phyloP scores from a whole-genome alignment of 2,113 vertebrate species.

The Acrocephalus kingi region DNA sequence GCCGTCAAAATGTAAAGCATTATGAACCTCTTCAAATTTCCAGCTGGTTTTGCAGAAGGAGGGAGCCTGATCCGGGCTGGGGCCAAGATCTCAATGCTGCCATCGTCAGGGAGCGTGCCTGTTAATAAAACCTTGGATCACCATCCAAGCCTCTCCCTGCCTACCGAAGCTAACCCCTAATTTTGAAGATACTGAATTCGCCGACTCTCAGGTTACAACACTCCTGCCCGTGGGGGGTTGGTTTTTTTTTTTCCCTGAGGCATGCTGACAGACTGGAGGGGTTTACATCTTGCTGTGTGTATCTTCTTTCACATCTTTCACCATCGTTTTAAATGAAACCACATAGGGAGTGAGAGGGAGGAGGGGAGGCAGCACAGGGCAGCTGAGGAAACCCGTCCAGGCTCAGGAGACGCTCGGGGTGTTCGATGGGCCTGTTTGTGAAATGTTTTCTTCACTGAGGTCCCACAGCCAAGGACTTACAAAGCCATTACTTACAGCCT shows the following conservation, averaged over 20 bases:
- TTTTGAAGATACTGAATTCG: neutral
- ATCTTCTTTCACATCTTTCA: constrained; percentile 61
- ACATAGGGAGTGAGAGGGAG: neutral
- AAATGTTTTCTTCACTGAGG: neutral
- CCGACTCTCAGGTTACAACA: neutral
- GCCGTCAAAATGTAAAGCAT: neutral
- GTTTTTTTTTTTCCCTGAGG: neutral
- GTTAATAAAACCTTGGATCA: neutral
- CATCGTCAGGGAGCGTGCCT: neutral
- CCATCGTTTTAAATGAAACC: neutral
- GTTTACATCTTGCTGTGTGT: neutral
- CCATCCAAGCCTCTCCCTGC: neutral
- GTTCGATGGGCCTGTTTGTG: accelerated
- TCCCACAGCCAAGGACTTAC: neutral
- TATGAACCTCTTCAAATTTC: neutral
- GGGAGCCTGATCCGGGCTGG: neutral
- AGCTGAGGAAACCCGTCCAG: neutral
- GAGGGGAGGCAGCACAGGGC: neutral
- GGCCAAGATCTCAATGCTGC: neutral
- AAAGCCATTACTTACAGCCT: neutral
- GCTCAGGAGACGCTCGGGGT: neutral
- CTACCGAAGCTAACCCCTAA: neutral
- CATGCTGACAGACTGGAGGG: constrained; percentile 22
- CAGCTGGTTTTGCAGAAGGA: neutral
- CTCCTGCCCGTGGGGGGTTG: neutral